phyloP scores from a whole-genome alignment of 2,113 vertebrate species.

The Ameiurus melas region DNA sequence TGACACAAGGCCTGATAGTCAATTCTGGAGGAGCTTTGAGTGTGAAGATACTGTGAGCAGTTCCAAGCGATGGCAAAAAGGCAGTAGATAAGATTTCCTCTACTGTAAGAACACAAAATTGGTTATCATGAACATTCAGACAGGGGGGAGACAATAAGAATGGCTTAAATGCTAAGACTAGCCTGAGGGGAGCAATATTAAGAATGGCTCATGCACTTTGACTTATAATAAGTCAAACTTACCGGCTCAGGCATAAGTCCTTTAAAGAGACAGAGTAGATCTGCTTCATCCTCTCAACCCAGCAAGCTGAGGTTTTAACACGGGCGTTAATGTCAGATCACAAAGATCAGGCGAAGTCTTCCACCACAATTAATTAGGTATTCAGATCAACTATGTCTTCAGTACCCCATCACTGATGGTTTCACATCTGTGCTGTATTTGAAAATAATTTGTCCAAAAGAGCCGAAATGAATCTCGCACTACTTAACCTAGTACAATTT shows the following conservation, averaged over 20 bases:
- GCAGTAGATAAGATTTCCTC: background rate
- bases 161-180: background rate
- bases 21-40: background rate
- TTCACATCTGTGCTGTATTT: background rate
- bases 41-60: constrained; percentile 6
- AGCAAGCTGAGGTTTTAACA: background rate
- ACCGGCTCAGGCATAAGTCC: background rate
- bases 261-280: background rate
- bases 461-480: background rate
- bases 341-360: background rate
- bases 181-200: background rate
- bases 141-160: background rate
- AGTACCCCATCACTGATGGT: background rate
- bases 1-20: constrained; percentile 4
- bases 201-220: background rate
- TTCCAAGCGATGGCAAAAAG: constrained; percentile 6
- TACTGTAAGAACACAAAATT: constrained; percentile 3
- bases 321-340: background rate
- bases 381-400: background rate
- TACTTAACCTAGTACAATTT: background rate
- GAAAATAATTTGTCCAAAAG: background rate
- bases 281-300: background rate
- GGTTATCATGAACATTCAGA: background rate
- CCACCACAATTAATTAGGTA: background rate
- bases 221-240: constrained; percentile 1